Percentiles rank a stretch among this genome's conserved stretches.
These are phyloP conservation scores for Fundulus diaphanus DNA, from an alignment of 2,797 vertebrate species.

Conservation along the genomic window DNA sequence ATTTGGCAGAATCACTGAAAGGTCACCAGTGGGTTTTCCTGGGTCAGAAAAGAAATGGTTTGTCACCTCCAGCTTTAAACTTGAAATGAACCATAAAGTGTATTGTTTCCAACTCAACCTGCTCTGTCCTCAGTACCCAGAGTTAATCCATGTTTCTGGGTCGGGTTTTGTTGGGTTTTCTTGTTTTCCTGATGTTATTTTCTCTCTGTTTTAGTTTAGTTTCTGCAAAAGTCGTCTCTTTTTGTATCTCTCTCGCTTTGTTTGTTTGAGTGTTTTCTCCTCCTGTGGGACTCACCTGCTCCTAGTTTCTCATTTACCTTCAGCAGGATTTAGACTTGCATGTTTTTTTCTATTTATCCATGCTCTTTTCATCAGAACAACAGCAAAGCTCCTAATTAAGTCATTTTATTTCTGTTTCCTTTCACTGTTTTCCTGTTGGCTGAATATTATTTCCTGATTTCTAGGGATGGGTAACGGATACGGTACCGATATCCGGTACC, in stretches of 20 bases:
- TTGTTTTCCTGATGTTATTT: too few relatives aligned
- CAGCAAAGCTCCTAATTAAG: too few relatives aligned
- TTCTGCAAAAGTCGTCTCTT: too few relatives aligned
- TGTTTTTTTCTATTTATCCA: too few relatives aligned
- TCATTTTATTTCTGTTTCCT: too few relatives aligned
- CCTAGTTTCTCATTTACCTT: background rate
- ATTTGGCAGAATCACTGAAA: slow-evolving; percentile 8
- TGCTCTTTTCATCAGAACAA: background rate
- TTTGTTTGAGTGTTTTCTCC: background rate
- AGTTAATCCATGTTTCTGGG: background rate
- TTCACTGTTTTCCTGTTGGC: too few relatives aligned
- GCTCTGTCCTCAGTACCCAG: background rate
- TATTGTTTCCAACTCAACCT: background rate
- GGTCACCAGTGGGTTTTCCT: background rate
- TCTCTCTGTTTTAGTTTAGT: background rate
- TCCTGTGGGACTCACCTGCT: too few relatives aligned
- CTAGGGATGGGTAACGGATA: too few relatives aligned
- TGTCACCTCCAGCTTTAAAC: background rate
- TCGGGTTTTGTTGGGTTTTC: background rate
- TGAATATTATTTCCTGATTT: too few relatives aligned
- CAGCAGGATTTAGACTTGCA: too few relatives aligned
- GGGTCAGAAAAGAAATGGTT: background rate
- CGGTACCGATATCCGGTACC: too few relatives aligned
- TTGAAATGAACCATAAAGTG: background rate
- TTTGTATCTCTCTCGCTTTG: too few relatives aligned